Conservation (phyloP, 2,797 vertebrate genomes). For the Sebastes vulpes region DNA sequence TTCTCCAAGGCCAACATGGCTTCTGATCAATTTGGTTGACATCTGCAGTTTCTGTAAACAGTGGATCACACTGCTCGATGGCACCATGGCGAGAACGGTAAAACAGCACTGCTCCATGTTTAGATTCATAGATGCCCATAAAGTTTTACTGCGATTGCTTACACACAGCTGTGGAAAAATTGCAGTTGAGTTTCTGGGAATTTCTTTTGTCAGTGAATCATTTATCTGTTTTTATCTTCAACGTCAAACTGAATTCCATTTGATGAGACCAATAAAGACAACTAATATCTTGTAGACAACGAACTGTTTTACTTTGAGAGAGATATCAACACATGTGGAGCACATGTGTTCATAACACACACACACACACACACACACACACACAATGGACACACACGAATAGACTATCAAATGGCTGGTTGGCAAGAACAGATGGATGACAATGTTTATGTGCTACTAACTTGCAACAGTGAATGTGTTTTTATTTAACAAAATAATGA, state of each 20-base stretch:
- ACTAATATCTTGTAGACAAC: constrained; percentile 27
- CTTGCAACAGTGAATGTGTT: not conserved
- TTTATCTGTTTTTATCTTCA: constrained; percentile 34
- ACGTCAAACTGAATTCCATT: constrained; percentile 38
- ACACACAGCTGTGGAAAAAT: constrained; percentile 32
- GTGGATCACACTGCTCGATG: constrained; percentile 16
- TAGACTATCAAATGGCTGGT: not conserved
- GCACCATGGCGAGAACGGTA: constrained; percentile 24
- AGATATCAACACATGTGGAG: constrained; percentile 40
- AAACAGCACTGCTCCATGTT: constrained; percentile 44
- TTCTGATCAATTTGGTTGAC: constrained; percentile 9
- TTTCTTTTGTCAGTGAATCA: not conserved
- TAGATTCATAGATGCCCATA: constrained; percentile 33
- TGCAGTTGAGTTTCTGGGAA: constrained; percentile 17
- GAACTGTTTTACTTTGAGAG: constrained; percentile 25
- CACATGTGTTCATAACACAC: constrained; percentile 38
- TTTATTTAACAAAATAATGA: not conserved
- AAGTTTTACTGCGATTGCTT: constrained; percentile 23
- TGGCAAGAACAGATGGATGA: not conserved
- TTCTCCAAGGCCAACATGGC: not conserved
- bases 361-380: not conserved
- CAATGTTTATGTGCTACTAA: not conserved
- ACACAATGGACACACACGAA: not conserved
- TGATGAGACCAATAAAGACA: constrained; percentile 46
- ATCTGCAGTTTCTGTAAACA: constrained; percentile 34